These are phyloP conservation scores for Cydia amplana DNA, from an alignment of 1,140 invertebrate species.

Conservation along the genomic window DNA sequence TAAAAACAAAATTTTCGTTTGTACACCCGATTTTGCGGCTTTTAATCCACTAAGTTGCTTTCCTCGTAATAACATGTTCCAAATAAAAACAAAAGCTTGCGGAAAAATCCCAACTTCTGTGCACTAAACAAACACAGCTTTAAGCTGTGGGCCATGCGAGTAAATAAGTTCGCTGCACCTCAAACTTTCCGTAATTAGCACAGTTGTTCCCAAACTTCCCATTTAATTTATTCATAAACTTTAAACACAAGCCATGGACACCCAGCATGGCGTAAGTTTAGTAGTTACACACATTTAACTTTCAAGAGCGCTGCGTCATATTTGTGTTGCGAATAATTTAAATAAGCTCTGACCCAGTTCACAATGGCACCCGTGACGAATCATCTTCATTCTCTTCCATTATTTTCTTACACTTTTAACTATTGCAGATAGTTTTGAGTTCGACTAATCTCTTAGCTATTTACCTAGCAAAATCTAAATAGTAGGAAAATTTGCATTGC, in stretches of 20 bases:
- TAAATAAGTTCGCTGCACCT: slow-evolving; percentile 8
- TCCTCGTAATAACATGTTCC: slow-evolving; percentile 4
- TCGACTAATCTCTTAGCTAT: no score
- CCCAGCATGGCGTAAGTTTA: not conserved
- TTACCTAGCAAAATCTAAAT: not conserved
- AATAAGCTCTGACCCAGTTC: not conserved
- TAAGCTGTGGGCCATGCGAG: not conserved
- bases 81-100: slow-evolving; percentile 10
- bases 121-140: slow-evolving; percentile 8
- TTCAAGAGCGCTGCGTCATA: slow-evolving; percentile 5
- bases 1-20: slow-evolving; percentile 9
- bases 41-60: slow-evolving; percentile 6
- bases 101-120: slow-evolving; percentile 4
- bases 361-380: slow-evolving; percentile 8
- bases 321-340: not conserved
- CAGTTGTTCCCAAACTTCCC: slow-evolving; percentile 5
- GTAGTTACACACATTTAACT: slow-evolving; percentile 2
- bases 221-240: slow-evolving; percentile 17
- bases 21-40: not conserved
- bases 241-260: slow-evolving; percentile 10
- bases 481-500: not conserved
- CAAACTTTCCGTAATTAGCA: slow-evolving; percentile 11
- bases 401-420: no score
- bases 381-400: not conserved
- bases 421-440: no score